Percentiles rank a stretch among this genome's conserved stretches.
These are phyloP conservation scores for Montipora cactus DNA, from an alignment of 64 coral and sea anemone genomes.

Conservation along the genomic window DNA sequence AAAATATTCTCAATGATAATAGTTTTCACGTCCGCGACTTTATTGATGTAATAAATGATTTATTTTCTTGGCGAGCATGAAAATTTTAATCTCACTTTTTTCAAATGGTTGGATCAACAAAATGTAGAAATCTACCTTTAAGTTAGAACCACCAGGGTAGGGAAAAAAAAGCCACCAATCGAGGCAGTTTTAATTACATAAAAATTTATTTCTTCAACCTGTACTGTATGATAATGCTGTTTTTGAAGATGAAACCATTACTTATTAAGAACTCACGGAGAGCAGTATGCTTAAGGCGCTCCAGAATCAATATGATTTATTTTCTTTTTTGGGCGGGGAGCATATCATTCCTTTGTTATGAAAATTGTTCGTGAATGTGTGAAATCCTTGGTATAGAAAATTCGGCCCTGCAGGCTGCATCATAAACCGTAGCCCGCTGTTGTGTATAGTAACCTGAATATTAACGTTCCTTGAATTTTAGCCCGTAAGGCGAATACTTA, in stretches of 20 bases:
- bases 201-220: background rate
- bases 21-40: background rate
- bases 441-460: too few relatives aligned
- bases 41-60: slow-evolving; percentile 25
- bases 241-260: background rate
- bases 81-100: background rate
- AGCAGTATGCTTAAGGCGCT: background rate
- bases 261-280: background rate
- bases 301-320: background rate
- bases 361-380: background rate
- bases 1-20: background rate
- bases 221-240: background rate
- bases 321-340: background rate
- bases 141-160: background rate
- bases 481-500: too few relatives aligned
- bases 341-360: background rate
- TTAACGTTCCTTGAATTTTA: too few relatives aligned
- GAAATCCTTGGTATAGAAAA: background rate
- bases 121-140: background rate
- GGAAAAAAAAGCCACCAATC: background rate
- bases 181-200: background rate
- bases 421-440: too few relatives aligned
- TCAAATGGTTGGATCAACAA: background rate
- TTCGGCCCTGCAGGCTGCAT: background rate
- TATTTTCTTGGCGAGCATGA: background rate